phyloP scores from a whole-genome alignment of 2,888 invertebrate species.

The Cantharis lateralis region DNA sequence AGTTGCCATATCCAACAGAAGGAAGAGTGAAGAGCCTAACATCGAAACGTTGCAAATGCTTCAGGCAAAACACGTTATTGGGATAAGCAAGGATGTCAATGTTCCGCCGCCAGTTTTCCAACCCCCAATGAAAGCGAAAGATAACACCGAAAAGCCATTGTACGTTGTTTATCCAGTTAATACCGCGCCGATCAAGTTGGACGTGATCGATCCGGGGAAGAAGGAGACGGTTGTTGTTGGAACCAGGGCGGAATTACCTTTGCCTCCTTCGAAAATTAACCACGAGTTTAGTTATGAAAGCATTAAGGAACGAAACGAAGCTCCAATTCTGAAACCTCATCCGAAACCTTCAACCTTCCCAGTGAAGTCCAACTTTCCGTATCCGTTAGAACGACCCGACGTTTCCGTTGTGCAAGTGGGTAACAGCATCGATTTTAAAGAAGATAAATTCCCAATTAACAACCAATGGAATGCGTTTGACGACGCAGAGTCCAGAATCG shows the following conservation, averaged over 20 bases:
- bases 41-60: constrained; percentile 73
- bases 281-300: constrained; percentile 36
- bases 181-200: constrained; percentile 58
- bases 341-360: constrained; percentile 46
- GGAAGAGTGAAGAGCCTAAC: constrained; percentile 56
- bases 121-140: constrained; percentile 32
- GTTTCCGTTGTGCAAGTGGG: constrained; percentile 51
- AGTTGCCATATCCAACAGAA: constrained; percentile 55
- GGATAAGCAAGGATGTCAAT: constrained; percentile 47
- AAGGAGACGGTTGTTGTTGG: constrained; percentile 63
- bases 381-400: constrained; percentile 66
- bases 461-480: constrained; percentile 55
- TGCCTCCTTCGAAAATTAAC: constrained; percentile 47
- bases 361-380: constrained; percentile 66
- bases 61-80: constrained; percentile 59
- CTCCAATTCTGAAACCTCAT: constrained; percentile 55
- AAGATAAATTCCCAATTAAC: constrained; percentile 37
- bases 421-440: constrained; percentile 48
- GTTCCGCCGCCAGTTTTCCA: constrained; percentile 40
- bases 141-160: constrained; percentile 53
- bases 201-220: constrained; percentile 53
- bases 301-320: constrained; percentile 47
- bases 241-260: constrained; percentile 58
- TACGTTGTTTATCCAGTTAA: constrained; percentile 67
- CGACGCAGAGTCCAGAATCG: constrained; percentile 56